phyloP scores from a whole-genome alignment of 2,797 vertebrate species.

The Falco concolor region DNA sequence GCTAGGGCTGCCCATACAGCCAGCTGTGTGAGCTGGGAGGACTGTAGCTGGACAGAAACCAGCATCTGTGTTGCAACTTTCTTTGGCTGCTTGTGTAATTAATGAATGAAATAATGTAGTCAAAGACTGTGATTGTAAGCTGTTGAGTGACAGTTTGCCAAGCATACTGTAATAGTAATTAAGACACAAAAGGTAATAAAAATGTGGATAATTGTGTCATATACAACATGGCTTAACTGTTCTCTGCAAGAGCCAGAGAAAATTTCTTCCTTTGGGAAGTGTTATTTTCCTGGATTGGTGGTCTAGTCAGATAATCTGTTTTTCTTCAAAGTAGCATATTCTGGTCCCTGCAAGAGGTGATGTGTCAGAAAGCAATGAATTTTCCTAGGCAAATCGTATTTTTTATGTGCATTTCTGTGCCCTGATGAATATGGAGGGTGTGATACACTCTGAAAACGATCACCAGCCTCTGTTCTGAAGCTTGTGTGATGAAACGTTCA shows the following conservation, averaged over 20 bases:
- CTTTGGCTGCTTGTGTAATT: not conserved
- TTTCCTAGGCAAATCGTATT: not conserved
- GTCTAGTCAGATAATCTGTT: not conserved
- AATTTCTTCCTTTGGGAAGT: not conserved
- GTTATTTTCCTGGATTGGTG: not conserved
- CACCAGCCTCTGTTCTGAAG: not conserved
- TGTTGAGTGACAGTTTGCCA: not conserved
- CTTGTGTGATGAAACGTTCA: not conserved
- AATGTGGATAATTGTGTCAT: constrained; percentile 25
- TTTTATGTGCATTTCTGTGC: not conserved
- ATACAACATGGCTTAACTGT: not conserved
- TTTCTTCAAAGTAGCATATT: not conserved
- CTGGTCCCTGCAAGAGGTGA: not conserved
- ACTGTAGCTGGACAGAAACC: not conserved
- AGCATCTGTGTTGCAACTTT: not conserved
- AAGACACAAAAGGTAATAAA: constrained; percentile 34
- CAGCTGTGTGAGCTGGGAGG: not conserved
- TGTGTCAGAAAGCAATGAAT: not conserved
- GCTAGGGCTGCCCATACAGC: not conserved
- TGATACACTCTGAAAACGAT: not conserved
- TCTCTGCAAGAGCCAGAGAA: not conserved
- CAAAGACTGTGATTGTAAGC: not conserved
- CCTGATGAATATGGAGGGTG: not conserved
- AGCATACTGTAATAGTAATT: constrained; percentile 31
- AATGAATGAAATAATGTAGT: not conserved